Evolutionary conservation across 2,113 vertebrate species (phyloP).

Genomic region (Myanophis thanlyinensis): DNA sequence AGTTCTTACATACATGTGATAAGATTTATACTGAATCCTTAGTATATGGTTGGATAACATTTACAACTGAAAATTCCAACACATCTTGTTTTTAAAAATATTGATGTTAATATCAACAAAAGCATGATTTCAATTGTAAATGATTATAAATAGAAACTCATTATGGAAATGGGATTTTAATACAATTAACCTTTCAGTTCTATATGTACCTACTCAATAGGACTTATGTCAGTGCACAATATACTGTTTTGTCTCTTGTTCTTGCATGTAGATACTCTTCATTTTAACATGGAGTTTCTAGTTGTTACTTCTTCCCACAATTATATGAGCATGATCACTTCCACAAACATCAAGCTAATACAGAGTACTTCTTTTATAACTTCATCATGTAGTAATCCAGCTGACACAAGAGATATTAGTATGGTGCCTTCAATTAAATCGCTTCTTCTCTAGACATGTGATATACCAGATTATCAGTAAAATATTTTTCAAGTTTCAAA

Average conservation of each 20-base stretch:
- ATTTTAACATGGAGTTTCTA: not conserved
- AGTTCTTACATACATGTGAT: not conserved
- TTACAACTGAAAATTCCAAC: not conserved
- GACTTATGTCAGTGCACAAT: not conserved
- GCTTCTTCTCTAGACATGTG: conserved; percentile 6
- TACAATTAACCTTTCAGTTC: not conserved
- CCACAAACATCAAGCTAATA: conserved; percentile 3
- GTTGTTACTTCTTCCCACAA: not conserved
- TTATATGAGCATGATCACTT: not conserved
- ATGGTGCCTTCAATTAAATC: conserved; percentile 2
- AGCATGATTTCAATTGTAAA: not conserved
- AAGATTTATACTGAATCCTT: not conserved
- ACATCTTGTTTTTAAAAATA: not conserved
- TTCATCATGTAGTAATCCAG: not conserved
- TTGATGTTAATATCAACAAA: not conserved
- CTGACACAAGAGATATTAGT: not conserved
- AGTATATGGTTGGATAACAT: too few relatives aligned
- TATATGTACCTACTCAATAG: not conserved
- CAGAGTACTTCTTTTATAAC: rapidly evolving
- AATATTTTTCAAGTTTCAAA: not conserved
- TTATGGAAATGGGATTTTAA: not conserved
- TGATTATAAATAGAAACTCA: not conserved
- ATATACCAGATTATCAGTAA: conserved; percentile 41
- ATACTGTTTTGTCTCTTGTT: not conserved
- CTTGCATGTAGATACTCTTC: not conserved